phyloP scores from a whole-genome alignment of 1,140 invertebrate genomes.

The Vollenhovia emeryi region DNA sequence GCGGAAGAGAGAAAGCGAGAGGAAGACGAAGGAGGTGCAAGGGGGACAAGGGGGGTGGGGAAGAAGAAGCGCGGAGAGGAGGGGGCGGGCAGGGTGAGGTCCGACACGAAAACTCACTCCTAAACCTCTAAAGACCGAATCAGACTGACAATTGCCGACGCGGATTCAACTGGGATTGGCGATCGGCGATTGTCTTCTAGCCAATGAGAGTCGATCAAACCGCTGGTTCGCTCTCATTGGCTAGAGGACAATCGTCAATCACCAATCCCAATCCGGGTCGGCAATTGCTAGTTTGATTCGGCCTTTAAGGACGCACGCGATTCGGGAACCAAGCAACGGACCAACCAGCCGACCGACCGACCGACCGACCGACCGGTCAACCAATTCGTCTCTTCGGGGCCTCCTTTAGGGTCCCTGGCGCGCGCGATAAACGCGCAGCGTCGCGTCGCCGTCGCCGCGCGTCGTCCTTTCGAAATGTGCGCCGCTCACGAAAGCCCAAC shows the following conservation, averaged over 20 bases:
- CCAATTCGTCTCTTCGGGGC: slow-evolving; percentile 53
- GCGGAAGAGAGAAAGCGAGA: slow-evolving; percentile 60
- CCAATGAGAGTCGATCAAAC: too few species aligned
- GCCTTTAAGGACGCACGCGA: slow-evolving; percentile 61
- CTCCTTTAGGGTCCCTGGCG: not conserved
- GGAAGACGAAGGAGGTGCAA: not conserved
- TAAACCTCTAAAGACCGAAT: too few species aligned
- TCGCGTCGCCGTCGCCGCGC: slow-evolving; percentile 9
- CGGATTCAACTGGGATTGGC: too few species aligned
- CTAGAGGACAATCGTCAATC: too few species aligned
- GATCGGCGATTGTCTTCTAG: too few species aligned
- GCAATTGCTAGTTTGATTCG: too few species aligned
- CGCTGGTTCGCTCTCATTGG: too few species aligned
- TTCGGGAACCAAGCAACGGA: slow-evolving; percentile 59
- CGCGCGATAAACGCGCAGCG: slow-evolving; percentile 42
- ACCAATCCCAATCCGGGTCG: too few species aligned
- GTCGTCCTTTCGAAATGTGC: slow-evolving; percentile 38
- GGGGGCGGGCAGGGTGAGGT: not conserved
- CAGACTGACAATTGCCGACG: too few species aligned
- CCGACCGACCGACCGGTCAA: not conserved
- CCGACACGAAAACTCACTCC: slow-evolving; percentile 77
- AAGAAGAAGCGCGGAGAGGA: not conserved
- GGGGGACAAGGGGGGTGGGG: not conserved
- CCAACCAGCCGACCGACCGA: not conserved
- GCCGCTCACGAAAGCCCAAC: slow-evolving; percentile 57